Evolutionary conservation across 2,113 vertebrate genomes (phyloP).

Genomic region (Xenus cinereus): DNA sequence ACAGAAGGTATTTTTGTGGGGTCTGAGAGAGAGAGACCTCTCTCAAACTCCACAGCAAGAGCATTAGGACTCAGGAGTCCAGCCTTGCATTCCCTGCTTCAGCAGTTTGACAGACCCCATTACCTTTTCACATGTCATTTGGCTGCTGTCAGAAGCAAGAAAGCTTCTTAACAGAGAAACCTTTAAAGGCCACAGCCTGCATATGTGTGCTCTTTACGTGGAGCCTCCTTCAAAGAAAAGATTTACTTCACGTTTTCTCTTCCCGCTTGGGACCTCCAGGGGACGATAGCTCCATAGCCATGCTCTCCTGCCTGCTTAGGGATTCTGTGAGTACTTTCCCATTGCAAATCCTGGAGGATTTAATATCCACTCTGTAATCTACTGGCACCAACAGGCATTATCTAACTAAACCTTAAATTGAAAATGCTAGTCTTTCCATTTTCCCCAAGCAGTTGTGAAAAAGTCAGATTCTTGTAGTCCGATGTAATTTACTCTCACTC

Average conservation of each 20-base stretch:
- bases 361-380: constrained; percentile 83
- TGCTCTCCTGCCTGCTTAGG: constrained; percentile 40
- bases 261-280: constrained; percentile 7
- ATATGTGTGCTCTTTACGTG: not conserved
- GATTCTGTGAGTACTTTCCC: constrained; percentile 62
- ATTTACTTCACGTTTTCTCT: not conserved
- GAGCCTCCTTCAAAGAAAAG: not conserved
- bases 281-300: not conserved
- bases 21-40: not conserved
- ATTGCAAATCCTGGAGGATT: constrained; percentile 76
- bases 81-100: not conserved
- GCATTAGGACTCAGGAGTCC: fast-evolving
- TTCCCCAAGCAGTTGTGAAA: not conserved
- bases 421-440: constrained; percentile 71
- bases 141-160: not conserved
- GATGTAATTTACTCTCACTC: constrained; percentile 40
- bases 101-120: not conserved
- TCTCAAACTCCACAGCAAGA: not conserved
- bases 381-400: constrained; percentile 79
- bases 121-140: not conserved
- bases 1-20: not conserved
- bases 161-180: not conserved
- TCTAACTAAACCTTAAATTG: constrained; percentile 80
- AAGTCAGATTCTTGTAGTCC: not conserved
- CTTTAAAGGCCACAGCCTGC: not conserved